A percentile compares a stretch with the other conserved stretches of the same genome.
Conservation (phyloP, 2,888 invertebrate genomes). For the Drosophila yooni region DNA sequence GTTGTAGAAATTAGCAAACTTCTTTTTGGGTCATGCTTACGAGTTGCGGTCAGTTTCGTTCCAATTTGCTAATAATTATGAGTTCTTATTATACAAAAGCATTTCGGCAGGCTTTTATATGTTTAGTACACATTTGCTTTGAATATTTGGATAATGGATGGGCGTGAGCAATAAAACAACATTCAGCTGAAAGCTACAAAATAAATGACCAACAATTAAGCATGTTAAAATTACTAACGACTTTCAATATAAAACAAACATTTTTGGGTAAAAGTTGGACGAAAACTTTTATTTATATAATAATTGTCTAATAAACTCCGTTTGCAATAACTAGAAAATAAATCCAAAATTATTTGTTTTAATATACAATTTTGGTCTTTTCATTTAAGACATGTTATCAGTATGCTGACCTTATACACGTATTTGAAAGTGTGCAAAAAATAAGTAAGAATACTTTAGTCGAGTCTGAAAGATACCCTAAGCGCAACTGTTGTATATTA, state of each 20-base stretch:
- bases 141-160: conserved; percentile 20
- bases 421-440: not conserved
- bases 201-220: conserved; percentile 34
- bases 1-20: conserved; percentile 69
- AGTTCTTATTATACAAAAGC: conserved; percentile 31
- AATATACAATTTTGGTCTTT: not conserved
- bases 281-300: conserved; percentile 30
- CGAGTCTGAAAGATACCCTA: not conserved
- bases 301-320: conserved; percentile 15
- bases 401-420: not conserved
- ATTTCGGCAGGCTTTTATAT: conserved; percentile 7
- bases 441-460: not conserved
- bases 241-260: conserved; percentile 9
- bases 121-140: conserved; percentile 6
- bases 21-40: conserved; percentile 27
- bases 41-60: conserved; percentile 22
- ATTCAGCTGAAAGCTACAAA: conserved; percentile 10
- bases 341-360: not conserved
- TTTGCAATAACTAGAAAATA: not conserved
- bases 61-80: conserved; percentile 64
- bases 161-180: conserved; percentile 5
- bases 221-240: conserved; percentile 19
- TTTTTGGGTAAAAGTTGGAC: conserved; percentile 4
- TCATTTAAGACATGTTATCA: not conserved
- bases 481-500: not conserved